Conservation (phyloP, 2,888 invertebrate genomes). For the Nineta flava region DNA sequence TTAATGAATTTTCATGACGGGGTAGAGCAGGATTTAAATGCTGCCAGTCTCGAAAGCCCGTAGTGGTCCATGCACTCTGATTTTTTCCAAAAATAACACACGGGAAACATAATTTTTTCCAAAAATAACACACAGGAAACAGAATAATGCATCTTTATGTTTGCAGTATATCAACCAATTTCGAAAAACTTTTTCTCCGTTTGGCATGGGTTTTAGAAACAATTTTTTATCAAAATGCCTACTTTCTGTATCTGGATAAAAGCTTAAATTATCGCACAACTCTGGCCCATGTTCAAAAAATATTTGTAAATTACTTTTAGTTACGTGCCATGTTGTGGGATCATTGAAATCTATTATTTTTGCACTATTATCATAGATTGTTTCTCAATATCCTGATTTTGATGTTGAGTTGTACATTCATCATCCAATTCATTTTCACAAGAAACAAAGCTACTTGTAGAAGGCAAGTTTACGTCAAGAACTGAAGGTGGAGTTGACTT, state of each 20-base stretch:
- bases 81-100: not conserved
- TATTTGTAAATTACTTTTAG: not conserved
- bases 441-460: no score
- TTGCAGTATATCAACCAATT: not conserved
- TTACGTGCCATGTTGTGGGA: not conserved
- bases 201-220: not conserved
- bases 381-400: no score
- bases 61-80: not conserved
- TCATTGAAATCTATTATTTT: not conserved
- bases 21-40: not conserved
- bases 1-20: not conserved
- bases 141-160: not conserved
- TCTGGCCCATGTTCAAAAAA: not conserved
- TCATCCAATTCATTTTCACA: no score
- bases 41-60: not conserved
- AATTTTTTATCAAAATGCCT: not conserved
- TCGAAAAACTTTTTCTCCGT: not conserved
- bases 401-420: no score
- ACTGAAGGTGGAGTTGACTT: no score
- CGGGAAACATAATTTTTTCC: not conserved
- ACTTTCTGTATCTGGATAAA: no score
- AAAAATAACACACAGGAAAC: not conserved
- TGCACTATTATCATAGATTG: no score
- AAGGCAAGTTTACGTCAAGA: no score
- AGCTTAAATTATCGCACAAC: not conserved